Conservation (phyloP, 2,113 vertebrate species). For the Rhabdornis inornatus region DNA sequence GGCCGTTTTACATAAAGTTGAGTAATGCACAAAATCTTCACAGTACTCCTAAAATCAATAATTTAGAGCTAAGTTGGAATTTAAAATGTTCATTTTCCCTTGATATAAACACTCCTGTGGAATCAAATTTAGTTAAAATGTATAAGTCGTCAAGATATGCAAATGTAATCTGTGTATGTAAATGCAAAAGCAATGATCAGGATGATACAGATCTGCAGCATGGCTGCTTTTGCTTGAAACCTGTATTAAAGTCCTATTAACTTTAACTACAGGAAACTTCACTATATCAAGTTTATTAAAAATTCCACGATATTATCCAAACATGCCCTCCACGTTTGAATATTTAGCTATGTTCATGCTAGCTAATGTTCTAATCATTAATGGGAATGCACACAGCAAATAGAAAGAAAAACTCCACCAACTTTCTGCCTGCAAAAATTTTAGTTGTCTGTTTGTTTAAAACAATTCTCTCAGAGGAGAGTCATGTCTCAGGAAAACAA, state of each 20-base stretch:
- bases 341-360: neutral
- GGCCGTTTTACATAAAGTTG: slow-evolving; percentile 30
- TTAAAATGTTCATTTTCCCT: slow-evolving; percentile 7
- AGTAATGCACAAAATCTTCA: slow-evolving; percentile 8
- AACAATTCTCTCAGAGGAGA: neutral
- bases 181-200: neutral
- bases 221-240: neutral
- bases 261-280: neutral
- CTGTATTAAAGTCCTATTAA: neutral
- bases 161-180: slow-evolving; percentile 18
- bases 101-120: slow-evolving; percentile 16
- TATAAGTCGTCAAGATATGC: neutral
- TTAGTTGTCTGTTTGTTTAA: neutral
- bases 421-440: neutral
- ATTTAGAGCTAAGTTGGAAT: slow-evolving; percentile 31
- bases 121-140: slow-evolving; percentile 9
- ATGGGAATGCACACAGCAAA: neutral
- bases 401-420: neutral
- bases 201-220: neutral
- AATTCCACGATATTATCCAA: neutral
- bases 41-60: slow-evolving; percentile 42
- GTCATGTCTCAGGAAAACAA: neutral
- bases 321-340: neutral
- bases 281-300: neutral
- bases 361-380: neutral